phyloP scores from a whole-genome alignment of 2,113 vertebrate genomes.

The Cottus gobio region DNA sequence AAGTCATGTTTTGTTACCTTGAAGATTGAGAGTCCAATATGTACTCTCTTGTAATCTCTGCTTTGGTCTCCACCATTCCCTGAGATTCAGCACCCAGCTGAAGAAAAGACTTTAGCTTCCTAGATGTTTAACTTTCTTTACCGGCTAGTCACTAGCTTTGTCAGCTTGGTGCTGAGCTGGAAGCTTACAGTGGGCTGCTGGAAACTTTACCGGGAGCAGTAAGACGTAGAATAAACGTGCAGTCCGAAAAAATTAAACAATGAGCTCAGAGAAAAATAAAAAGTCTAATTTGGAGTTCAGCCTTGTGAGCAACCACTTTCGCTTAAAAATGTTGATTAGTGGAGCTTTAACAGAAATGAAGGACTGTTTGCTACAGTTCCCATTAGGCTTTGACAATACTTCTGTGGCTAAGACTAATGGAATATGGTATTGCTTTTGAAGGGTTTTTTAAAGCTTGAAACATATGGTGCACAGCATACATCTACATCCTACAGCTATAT shows the following conservation, averaged over 20 bases:
- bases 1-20: background rate
- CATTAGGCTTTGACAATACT: background rate
- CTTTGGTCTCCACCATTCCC: background rate
- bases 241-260: background rate
- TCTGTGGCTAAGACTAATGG: background rate
- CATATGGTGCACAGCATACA: background rate
- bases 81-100: background rate
- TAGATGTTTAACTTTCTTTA: background rate
- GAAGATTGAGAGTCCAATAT: background rate
- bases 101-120: background rate
- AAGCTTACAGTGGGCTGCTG: background rate
- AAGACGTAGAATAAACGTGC: background rate
- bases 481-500: background rate
- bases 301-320: background rate
- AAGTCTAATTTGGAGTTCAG: background rate
- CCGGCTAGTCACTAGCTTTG: background rate
- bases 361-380: background rate
- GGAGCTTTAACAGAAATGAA: background rate
- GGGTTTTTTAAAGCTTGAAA: background rate
- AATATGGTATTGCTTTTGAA: background rate
- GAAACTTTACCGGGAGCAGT: background rate
- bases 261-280: background rate
- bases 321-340: background rate
- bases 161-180: background rate
- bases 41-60: background rate